Conservation (phyloP, 1,140 invertebrate species). For the Euura lappo region DNA sequence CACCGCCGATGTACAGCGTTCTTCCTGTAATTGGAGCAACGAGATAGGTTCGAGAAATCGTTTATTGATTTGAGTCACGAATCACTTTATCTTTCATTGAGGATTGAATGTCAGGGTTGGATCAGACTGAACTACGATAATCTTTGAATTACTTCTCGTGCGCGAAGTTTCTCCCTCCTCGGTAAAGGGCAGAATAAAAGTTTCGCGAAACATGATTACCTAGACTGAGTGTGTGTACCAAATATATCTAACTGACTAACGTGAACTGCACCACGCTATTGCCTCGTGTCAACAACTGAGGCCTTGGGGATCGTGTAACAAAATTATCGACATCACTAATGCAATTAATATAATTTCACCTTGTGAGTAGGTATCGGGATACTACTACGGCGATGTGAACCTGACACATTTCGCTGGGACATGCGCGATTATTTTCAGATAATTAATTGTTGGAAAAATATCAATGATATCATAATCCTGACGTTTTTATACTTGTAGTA, state of each 20-base stretch:
- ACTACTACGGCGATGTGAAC: too few relatives aligned
- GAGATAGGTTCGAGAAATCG: background rate
- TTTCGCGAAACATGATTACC: background rate
- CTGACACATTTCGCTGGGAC: too few relatives aligned
- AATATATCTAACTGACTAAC: background rate
- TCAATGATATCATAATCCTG: too few relatives aligned
- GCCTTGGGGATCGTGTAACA: background rate
- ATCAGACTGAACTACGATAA: background rate
- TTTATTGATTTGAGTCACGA: background rate
- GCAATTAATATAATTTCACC: too few relatives aligned
- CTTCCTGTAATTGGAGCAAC: slow-evolving; percentile 19
- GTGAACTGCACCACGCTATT: background rate
- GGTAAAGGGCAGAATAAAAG: background rate
- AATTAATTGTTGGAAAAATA: too few relatives aligned
- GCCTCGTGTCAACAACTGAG: background rate
- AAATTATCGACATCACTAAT: too few relatives aligned
- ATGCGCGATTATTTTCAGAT: too few relatives aligned
- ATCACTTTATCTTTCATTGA: background rate
- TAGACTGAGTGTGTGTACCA: background rate
- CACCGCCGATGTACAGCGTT: slow-evolving; percentile 33
- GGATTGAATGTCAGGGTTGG: background rate
- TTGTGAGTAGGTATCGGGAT: too few relatives aligned
- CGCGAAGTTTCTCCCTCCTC: background rate
- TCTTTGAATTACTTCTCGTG: background rate
- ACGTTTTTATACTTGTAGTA: too few relatives aligned